Percentiles rank a stretch among this genome's conserved stretches.
phyloP scores from a whole-genome alignment of 2,113 vertebrate genomes.

The Microtus richardsoni region DNA sequence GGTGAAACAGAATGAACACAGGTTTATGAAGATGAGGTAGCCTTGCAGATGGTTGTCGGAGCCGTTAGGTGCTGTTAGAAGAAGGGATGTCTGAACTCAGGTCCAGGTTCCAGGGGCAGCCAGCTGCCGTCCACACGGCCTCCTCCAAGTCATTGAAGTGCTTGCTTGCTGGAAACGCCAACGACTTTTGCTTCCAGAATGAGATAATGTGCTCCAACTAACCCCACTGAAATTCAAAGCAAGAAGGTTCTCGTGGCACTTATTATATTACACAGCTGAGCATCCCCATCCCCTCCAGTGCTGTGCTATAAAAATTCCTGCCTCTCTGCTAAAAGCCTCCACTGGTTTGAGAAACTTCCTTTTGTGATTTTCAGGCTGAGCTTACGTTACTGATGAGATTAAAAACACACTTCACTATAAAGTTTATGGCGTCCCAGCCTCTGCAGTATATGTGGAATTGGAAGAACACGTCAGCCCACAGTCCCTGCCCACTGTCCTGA shows the following conservation, averaged over 20 bases:
- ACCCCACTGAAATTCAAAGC: constrained; percentile 75
- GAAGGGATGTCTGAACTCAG: not conserved
- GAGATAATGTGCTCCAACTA: not conserved
- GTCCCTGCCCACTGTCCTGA: not conserved
- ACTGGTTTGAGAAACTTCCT: constrained; percentile 67
- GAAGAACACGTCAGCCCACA: not conserved
- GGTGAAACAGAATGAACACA: not conserved
- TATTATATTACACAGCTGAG: constrained; percentile 72
- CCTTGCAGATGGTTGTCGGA: constrained; percentile 1
- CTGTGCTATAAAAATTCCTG: constrained; percentile 71
- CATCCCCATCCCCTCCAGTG: not conserved
- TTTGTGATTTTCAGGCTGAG: constrained; percentile 61
- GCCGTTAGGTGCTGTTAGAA: not conserved
- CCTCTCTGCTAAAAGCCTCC: constrained; percentile 73
- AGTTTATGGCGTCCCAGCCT: constrained; percentile 49
- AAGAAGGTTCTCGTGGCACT: constrained; percentile 65
- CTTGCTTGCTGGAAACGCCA: constrained; percentile 63
- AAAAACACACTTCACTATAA: constrained; percentile 77
- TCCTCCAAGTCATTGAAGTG: constrained; percentile 55
- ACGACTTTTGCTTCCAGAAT: constrained; percentile 10
- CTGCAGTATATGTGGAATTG: constrained; percentile 8
- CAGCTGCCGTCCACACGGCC: constrained; percentile 12
- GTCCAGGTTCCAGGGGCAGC: not conserved
- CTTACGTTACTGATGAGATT: constrained; percentile 73
- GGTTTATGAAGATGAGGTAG: not conserved